Base-by-base conservation (phyloP, 2,888 invertebrate genomes). In the Cordylochernes scorpioides region DNA sequence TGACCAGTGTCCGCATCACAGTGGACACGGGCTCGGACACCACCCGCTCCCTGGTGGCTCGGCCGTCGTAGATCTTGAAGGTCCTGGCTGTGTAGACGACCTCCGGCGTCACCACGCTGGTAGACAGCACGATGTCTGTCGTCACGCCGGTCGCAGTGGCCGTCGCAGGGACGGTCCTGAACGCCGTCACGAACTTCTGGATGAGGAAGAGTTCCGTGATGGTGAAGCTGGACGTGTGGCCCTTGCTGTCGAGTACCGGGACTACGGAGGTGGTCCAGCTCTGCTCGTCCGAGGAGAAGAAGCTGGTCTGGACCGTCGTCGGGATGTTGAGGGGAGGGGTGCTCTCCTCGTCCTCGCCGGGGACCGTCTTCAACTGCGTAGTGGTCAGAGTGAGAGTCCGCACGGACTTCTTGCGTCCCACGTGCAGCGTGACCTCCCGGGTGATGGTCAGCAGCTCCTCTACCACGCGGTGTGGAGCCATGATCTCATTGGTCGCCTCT, bases 221-320 rank as follows among this genome's bases (percentile, higher is more conserved):
- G 1, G 84, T 82, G 41, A 75, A 43, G 27, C 37, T 42, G 0
- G 75, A 73, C 42, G 74, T 65, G 5, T 22, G 12, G 35, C 67
- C 67, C 14, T 64, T 65, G 34, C 67, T 67, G 39, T 65, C 64
- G 21, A 80, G 63, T 2, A 82, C 67, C 1, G 84, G 84, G 29
- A 84, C 55, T 36, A 84, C 66, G 49, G 82, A 78, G 2, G 84
- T 84, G 53, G 78, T 80, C 12, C 78, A 56, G 59, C 80, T 67
- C n/a, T 71, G 63, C 52, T 82, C 77, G 2, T 78, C 80, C 4
- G 82, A 78, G 43, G 78, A 78, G 55, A 78, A 84, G 3, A 78
- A 78, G 55, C 84, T 80, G 1, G 77, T 78, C 24, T 75, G 59
- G 13, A 44, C 34, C 57, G 80, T 77, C 0, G 77, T 75, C n/a